Evolutionary conservation across 2,113 vertebrate genomes (phyloP).

Genomic region (Rhea pennata): DNA sequence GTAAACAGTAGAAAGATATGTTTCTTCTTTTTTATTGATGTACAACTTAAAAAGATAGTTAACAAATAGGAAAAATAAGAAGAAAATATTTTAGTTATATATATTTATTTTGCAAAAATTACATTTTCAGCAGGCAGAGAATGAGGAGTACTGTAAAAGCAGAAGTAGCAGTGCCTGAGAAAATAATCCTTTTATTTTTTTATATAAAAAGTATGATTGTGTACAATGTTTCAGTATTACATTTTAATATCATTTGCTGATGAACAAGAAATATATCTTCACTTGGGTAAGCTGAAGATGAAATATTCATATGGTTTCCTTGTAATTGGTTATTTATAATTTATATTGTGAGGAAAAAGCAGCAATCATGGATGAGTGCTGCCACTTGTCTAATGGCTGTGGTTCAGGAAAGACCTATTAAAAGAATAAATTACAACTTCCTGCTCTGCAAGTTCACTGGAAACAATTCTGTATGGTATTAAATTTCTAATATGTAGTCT

Average conservation of each 20-base stretch:
- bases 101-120: not conserved
- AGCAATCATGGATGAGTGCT: not conserved
- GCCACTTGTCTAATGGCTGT: conserved; percentile 14
- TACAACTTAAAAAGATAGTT: not conserved
- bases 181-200: not conserved
- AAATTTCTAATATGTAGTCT: conserved; percentile 27
- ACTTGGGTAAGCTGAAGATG: not conserved
- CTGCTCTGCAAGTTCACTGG: conserved; percentile 7
- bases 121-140: not conserved
- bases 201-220: not conserved
- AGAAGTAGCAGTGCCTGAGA: not conserved
- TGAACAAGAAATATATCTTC: not conserved
- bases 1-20: not conserved
- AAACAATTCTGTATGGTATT: conserved; percentile 1
- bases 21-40: not conserved
- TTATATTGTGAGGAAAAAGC: conserved; percentile 14
- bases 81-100: not conserved
- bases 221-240: not conserved
- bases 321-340: conserved; percentile 48
- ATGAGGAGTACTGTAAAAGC: not conserved
- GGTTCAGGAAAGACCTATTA: conserved; percentile 31
- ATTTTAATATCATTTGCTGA: not conserved
- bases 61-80: not conserved
- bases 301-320: conserved; percentile 47
- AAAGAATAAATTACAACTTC: conserved; percentile 50